Evolutionary conservation across 2,888 invertebrate species (phyloP), one percentile per base, ranked within the genome.

Genomic region (Meliscaeva auricollis): DNA sequence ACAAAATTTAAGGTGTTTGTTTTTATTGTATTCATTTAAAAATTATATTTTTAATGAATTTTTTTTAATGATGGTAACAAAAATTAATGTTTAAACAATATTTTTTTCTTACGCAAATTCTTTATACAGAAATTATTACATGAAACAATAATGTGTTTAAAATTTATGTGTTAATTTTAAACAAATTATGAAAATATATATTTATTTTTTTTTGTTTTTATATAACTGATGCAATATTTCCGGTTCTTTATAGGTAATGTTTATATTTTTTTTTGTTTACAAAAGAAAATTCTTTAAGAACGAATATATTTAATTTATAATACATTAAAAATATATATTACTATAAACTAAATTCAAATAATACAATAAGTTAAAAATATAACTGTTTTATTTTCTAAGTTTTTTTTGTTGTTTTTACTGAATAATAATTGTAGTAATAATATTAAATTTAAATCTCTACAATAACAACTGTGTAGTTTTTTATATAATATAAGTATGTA

Each of bases 291-390:
- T 41, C n/a, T 11, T 26, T 30, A 4, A 44, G 15, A 64, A 17
- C 20, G n/a, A 44, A 62, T 69, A 32, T 54, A 56, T 48, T 17
- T 70, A 15, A 69, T 35, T 48, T 50, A 41, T 20, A 69, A 66
- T 46, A 64, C 64, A 26, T 54, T 69, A 58, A 74, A 66, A 62
- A 62, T 38, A 58, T 68, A 78, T 83, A 78, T 83, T 79, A 83
- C 83, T 83, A 83, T 69, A 32, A 79, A 48, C 83, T 83, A 83
- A 83, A 83, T 74, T 83, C 74, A 83, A 78, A 74, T 78, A 73
- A 82, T 82, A 83, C 79, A 83, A 83, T 83, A 83, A 83, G 69
- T 83, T 83, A 83, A 74, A 83, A 74, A 79, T 83, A 74, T 74
- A 69, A 73, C 70, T 72, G 30, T 35, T 50, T 79, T 83, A 83